These are phyloP conservation scores for Eudasyphora cyanicolor DNA, from an alignment of 2,888 invertebrate species.

Conservation along the genomic window DNA sequence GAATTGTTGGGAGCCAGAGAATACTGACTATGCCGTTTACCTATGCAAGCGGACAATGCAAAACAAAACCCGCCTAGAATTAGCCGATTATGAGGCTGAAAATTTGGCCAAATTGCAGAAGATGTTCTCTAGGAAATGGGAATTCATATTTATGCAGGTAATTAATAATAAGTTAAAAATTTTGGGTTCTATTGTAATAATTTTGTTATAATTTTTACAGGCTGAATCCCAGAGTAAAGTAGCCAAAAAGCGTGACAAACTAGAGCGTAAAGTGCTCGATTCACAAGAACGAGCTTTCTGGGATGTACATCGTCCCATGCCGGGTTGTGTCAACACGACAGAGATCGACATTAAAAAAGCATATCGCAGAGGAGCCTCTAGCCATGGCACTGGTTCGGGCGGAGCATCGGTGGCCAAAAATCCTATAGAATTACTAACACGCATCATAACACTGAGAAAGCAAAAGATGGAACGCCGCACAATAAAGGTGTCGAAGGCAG, in stretches of 20 bases:
- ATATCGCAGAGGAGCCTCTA: conserved; percentile 83
- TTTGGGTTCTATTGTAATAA: too few relatives aligned
- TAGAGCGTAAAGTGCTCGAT: conserved; percentile 98
- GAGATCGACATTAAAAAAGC: conserved; percentile 99
- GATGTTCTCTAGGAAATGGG: conserved; percentile 99
- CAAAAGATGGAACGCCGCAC: conserved; percentile 92
- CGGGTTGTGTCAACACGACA: conserved; percentile 99
- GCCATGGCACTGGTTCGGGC: conserved; percentile 80
- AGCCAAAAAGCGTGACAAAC: conserved; percentile 98
- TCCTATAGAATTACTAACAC: conserved; percentile 79
- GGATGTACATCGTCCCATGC: conserved; percentile 99
- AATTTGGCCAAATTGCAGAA: conserved; percentile 98
- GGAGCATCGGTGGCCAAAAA: conserved; percentile 79
- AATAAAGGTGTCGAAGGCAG: conserved; percentile 95
- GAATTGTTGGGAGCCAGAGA: conserved; percentile 99
- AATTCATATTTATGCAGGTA: conserved; percentile 99
- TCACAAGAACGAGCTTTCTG: conserved; percentile 99
- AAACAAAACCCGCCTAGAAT: conserved; percentile 97
- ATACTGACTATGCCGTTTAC: conserved; percentile 99
- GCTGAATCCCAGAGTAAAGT: conserved; percentile 88
- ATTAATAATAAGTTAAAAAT: too few relatives aligned
- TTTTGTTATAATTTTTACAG: conserved; percentile 64
- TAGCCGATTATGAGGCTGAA: conserved; percentile 99
- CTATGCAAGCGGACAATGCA: conserved; percentile 99
- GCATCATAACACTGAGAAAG: conserved; percentile 88